Base-by-base conservation (phyloP, 2,113 vertebrate species). In the Hippolais icterina region DNA sequence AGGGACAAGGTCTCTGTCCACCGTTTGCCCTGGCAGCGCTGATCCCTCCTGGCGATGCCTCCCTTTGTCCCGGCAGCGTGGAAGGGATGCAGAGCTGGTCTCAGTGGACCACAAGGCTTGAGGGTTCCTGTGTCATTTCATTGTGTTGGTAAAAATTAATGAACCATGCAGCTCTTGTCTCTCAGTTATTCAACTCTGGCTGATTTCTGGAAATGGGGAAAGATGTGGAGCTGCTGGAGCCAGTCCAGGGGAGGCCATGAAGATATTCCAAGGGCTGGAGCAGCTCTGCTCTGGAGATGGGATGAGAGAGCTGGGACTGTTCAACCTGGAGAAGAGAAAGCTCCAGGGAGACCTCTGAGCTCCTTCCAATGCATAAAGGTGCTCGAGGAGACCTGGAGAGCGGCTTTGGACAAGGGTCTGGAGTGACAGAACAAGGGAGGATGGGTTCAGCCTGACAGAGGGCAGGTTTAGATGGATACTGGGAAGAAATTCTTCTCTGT, bases 11-110 rank as follows among this genome's bases (percentile, higher is more conserved):
- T 47, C 4, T 33, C 52, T 89, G 77, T 0, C 15, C 33, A 4
- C 33, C 0, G 0, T 1, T 28, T 14, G 11, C 11, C 49, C 41
- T 6, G 27, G 35, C 6, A 1, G 1, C 4, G 47, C 57, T 16
- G 47, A 8, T 23, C 44, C 25, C 23, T 44, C 20, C 13, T 15
- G 3, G 9, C 0, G 0, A 6, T 4, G 39, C 41, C 11, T 19
- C 17, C 37, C 44, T 16, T 47, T 37, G 24, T 44, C 44, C 60
- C 1, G 1, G 52, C 17, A 6, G 39, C 0, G 2, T 9, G 25
- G 28, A 25, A 47, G 35, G 56, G 29, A 23, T 17, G 44, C 9
- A 47, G 54, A 21, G 64, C 19, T 47, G 64, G 1, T 23, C 54
- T 52, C 4, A 1, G 50, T 1, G 2, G 71, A 10, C 11, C 29